These are phyloP conservation scores for Halocynthia roretzi DNA, from an alignment of 23 tunicate species.

Conservation along the genomic window DNA sequence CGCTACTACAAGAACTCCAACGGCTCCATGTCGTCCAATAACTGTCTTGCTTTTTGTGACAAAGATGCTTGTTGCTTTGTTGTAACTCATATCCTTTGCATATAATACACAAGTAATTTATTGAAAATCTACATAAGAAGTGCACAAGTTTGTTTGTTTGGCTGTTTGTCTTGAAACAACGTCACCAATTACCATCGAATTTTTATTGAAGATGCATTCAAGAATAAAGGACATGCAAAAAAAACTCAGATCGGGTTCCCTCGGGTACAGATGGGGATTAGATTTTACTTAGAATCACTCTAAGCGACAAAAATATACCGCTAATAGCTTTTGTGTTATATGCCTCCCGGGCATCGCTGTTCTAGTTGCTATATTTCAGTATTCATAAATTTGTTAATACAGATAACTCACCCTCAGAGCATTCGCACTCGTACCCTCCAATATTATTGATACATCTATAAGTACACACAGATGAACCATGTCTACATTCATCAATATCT, in stretches of 20 bases:
- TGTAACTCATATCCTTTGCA: neutral
- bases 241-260: no score
- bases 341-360: no score
- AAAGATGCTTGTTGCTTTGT: no score
- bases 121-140: no score
- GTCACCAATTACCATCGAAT: conserved; percentile 1
- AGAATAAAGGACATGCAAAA: no score
- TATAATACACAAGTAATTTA: neutral
- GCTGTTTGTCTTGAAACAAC: conserved; percentile 29
- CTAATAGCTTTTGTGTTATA: no score
- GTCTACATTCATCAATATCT: conserved; percentile 50
- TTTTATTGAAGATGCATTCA: conserved; percentile 7
- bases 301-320: no score
- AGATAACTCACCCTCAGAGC: conserved; percentile 19
- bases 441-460: conserved; percentile 31
- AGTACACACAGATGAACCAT: neutral
- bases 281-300: no score
- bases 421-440: conserved; percentile 47
- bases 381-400: neutral
- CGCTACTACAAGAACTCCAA: conserved; percentile 44
- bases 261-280: no score
- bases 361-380: no score
- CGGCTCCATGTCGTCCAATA: conserved; percentile 63
- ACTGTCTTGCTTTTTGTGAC: no score
- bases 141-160: neutral